phyloP scores from a whole-genome alignment of 2,113 vertebrate species.

The Tragelaphus imberbis region DNA sequence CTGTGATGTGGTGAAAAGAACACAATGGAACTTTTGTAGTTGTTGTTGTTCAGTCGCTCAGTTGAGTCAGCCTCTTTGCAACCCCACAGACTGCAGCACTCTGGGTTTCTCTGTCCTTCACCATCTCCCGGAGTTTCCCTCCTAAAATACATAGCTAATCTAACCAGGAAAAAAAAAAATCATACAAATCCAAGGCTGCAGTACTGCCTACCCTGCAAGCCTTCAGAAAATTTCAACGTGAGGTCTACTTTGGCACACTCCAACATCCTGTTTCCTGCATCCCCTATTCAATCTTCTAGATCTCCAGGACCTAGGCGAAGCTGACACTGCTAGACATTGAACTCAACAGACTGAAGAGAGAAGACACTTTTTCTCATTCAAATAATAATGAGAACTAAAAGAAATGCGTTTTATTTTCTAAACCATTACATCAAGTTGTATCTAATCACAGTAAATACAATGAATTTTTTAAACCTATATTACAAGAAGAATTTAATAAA shows the following conservation, averaged over 20 bases:
- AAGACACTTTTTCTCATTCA: not conserved
- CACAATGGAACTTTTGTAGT: not conserved
- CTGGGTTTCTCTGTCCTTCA: not conserved
- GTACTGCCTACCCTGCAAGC: not conserved
- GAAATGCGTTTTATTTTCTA: not conserved
- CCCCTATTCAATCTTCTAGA: not conserved
- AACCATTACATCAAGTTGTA: not conserved
- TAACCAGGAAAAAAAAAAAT: not conserved
- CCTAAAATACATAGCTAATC: not conserved
- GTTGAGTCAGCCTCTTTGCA: not conserved
- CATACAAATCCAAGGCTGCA: not conserved
- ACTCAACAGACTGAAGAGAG: not conserved
- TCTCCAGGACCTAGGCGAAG: not conserved
- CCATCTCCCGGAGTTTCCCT: not conserved
- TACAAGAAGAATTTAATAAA: not conserved
- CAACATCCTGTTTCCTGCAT: not conserved
- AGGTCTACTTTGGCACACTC: not conserved
- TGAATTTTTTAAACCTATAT: not conserved
- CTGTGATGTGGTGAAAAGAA: not conserved
- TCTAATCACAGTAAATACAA: not conserved
- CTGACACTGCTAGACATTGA: not conserved
- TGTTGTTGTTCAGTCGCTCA: not conserved
- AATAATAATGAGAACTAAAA: constrained; percentile 1
- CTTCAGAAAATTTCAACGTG: not conserved
- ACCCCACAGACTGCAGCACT: not conserved